Evolutionary conservation across 2,888 invertebrate species (phyloP).

Genomic region (Eristalis pertinax): DNA sequence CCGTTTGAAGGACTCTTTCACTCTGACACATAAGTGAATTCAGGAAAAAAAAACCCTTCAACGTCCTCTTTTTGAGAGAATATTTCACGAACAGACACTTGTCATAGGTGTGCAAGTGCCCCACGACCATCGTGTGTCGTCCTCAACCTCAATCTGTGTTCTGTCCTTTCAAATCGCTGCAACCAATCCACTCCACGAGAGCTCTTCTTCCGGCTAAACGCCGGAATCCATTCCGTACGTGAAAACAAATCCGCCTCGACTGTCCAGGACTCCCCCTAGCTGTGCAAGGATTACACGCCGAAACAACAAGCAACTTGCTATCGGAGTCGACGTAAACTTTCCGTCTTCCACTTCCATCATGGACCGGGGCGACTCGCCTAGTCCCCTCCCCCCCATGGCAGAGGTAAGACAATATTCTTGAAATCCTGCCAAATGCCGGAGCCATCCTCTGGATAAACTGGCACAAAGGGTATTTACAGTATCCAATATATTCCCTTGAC

Average conservation of each 20-base stretch:
- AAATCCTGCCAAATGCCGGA: conserved; percentile 61
- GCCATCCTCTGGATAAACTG: conserved; percentile 60
- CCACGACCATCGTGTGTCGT: too few relatives aligned
- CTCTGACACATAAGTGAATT: too few relatives aligned
- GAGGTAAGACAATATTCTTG: conserved; percentile 46
- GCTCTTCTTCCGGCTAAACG: background rate
- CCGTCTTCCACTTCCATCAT: background rate
- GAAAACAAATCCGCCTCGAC: background rate
- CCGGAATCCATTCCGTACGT: background rate
- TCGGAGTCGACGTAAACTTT: background rate
- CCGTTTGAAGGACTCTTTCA: too few relatives aligned
- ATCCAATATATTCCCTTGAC: conserved; percentile 66
- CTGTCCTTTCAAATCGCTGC: too few relatives aligned
- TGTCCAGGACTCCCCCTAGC: background rate
- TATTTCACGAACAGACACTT: too few relatives aligned
- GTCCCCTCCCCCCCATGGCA: background rate
- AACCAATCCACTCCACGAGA: background rate
- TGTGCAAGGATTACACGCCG: background rate
- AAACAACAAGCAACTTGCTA: background rate
- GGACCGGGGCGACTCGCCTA: background rate
- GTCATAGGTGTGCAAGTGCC: too few relatives aligned
- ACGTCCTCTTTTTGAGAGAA: too few relatives aligned
- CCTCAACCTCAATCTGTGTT: too few relatives aligned
- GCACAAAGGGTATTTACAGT: conserved; percentile 48
- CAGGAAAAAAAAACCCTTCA: too few relatives aligned